Evolutionary conservation across 2,888 invertebrate genomes (phyloP).

Genomic region (Hirtodrosophila duncani): DNA sequence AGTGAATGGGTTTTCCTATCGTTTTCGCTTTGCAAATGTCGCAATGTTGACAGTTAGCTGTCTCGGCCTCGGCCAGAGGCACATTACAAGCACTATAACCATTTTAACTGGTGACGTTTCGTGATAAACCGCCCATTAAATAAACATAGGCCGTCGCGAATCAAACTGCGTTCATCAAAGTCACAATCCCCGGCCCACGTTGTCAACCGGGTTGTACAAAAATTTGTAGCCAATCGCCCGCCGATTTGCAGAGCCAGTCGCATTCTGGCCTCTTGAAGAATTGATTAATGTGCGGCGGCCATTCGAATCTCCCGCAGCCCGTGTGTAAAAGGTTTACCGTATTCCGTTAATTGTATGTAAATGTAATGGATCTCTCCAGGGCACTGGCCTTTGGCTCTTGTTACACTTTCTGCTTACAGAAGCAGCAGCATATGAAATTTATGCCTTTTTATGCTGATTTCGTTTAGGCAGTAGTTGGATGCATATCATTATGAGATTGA

Average conservation of each 20-base stretch:
- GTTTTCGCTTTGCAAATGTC: conserved; percentile 56
- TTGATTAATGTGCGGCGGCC: conserved; percentile 10
- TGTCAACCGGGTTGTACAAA: conserved; percentile 36
- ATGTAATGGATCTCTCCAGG: conserved; percentile 36
- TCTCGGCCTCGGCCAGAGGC: conserved; percentile 13
- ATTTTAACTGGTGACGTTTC: conserved; percentile 33
- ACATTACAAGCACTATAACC: conserved; percentile 38
- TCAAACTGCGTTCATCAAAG: conserved; percentile 58
- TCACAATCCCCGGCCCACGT: conserved; percentile 23
- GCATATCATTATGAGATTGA: conserved; percentile 42
- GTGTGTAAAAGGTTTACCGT: neutral
- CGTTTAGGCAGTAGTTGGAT: conserved; percentile 30
- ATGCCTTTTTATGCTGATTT: conserved; percentile 30
- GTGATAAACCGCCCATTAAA: conserved; percentile 32
- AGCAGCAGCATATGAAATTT: conserved; percentile 29
- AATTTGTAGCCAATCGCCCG: conserved; percentile 21
- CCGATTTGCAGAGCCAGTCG: conserved; percentile 21
- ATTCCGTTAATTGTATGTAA: conserved; percentile 59
- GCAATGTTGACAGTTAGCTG: conserved; percentile 42
- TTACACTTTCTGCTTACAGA: conserved; percentile 64
- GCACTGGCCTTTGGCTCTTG: conserved; percentile 43
- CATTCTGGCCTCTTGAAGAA: conserved; percentile 1
- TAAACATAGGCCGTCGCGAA: conserved; percentile 29
- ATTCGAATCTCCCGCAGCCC: too few species aligned
- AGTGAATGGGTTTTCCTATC: conserved; percentile 53